Evolutionary conservation across 2,888 invertebrate species (phyloP).

Genomic region (Lasioglossum lativentre): DNA sequence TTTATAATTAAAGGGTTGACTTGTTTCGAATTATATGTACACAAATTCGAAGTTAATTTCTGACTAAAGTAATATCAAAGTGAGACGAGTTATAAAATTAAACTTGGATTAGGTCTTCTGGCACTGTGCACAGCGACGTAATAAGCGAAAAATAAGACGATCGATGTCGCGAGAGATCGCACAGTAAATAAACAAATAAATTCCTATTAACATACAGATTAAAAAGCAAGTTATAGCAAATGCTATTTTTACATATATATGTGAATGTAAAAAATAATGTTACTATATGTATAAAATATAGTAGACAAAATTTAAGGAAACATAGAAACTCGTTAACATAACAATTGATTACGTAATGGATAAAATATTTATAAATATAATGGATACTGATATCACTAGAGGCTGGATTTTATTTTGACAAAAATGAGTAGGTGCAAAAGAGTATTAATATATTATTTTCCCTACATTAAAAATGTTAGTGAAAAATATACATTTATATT

Average conservation of each 20-base stretch:
- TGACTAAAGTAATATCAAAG: slow-evolving; percentile 6
- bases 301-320: too few species aligned
- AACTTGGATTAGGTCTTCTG: slow-evolving; percentile 28
- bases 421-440: too few species aligned
- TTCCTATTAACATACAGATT: background rate
- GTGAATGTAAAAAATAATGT: too few species aligned
- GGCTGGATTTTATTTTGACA: too few species aligned
- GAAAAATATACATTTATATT: too few species aligned
- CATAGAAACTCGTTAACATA: too few species aligned
- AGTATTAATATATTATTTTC: too few species aligned
- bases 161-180: background rate
- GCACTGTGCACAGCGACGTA: slow-evolving; percentile 3
- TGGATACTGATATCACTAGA: too few species aligned
- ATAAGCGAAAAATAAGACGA: background rate
- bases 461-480: too few species aligned
- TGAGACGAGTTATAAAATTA: slow-evolving; percentile 44
- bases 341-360: too few species aligned
- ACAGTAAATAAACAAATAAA: background rate
- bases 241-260: background rate
- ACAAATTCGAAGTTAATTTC: background rate
- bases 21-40: background rate
- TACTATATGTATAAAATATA: too few species aligned
- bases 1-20: background rate
- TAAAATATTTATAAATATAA: too few species aligned
- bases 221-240: background rate